Evolutionary conservation across 1,140 invertebrate genomes (phyloP).

Genomic region (Acromyrmex heyeri): DNA sequence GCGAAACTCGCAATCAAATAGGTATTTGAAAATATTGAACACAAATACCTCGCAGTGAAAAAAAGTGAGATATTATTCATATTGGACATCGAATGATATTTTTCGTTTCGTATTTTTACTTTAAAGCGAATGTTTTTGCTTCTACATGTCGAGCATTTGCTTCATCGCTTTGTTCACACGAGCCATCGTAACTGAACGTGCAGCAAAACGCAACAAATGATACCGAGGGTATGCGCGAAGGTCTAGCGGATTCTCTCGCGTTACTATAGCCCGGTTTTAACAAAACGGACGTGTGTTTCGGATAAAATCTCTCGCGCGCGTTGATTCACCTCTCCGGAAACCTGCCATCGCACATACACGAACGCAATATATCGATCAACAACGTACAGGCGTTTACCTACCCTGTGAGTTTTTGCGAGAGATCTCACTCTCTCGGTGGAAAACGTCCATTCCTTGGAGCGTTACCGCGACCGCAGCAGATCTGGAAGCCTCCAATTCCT

Average conservation of each 20-base stretch:
- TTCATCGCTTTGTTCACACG: slow-evolving; percentile 19
- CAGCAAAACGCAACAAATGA: slow-evolving; percentile 32
- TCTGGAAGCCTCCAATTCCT: slow-evolving; percentile 53
- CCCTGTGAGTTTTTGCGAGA: slow-evolving; percentile 16
- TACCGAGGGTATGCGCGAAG: background rate
- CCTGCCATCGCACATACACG: background rate
- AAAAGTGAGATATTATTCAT: slow-evolving; percentile 11
- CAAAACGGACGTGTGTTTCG: slow-evolving; percentile 35
- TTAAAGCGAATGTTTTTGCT: slow-evolving; percentile 7
- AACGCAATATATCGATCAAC: slow-evolving; percentile 24
- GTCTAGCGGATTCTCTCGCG: slow-evolving; percentile 19
- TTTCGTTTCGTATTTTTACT: slow-evolving; percentile 30
- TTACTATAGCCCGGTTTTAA: slow-evolving; percentile 6
- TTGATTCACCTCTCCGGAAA: slow-evolving; percentile 23
- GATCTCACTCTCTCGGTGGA: background rate
- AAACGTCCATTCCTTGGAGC: slow-evolving; percentile 40
- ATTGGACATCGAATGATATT: background rate
- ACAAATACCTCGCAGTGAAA: background rate
- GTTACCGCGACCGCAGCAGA: slow-evolving; percentile 49
- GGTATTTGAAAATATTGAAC: slow-evolving; percentile 15
- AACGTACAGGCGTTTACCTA: background rate
- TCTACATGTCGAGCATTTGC: background rate
- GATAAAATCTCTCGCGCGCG: slow-evolving; percentile 35
- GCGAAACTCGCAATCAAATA: slow-evolving; percentile 6
- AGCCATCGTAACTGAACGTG: background rate